Conservation (phyloP, 2,888 invertebrate genomes). For the Stenurella melanura region DNA sequence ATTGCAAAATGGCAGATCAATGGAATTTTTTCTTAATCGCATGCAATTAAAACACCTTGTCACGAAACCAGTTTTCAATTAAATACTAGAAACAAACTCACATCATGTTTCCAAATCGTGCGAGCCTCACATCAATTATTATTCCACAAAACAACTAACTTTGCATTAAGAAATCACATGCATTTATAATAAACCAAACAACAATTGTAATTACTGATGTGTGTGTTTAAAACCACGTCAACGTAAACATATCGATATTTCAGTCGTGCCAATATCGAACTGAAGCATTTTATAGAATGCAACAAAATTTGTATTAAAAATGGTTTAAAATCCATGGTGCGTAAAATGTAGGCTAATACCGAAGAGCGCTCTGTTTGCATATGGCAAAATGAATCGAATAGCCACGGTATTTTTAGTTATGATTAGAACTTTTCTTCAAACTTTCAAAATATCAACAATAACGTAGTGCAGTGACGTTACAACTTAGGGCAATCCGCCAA, state of each 20-base stretch:
- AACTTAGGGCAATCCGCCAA: constrained; percentile 34
- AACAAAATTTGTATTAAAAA: constrained; percentile 48
- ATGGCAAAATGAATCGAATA: background rate
- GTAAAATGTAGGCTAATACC: constrained; percentile 51
- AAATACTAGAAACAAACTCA: constrained; percentile 14
- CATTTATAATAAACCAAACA: constrained; percentile 12
- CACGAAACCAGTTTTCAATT: too few species aligned
- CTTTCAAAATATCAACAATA: constrained; percentile 42
- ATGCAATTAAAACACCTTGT: too few species aligned
- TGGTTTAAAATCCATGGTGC: constrained; percentile 48
- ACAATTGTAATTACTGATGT: constrained; percentile 7
- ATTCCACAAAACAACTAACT: constrained; percentile 18
- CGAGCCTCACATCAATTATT: background rate
- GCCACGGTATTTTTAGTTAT: background rate
- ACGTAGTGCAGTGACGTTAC: constrained; percentile 33
- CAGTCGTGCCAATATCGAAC: constrained; percentile 25
- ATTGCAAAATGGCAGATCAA: too few species aligned
- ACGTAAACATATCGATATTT: background rate
- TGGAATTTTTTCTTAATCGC: too few species aligned
- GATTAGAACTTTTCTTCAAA: constrained; percentile 1
- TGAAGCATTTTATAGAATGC: constrained; percentile 25
- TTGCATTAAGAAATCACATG: background rate
- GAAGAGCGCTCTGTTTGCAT: constrained; percentile 36
- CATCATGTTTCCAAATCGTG: constrained; percentile 19
- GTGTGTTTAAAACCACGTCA: background rate